Base-by-base conservation (phyloP, 2,113 vertebrate genomes). In the Chloroceryle aenea region DNA sequence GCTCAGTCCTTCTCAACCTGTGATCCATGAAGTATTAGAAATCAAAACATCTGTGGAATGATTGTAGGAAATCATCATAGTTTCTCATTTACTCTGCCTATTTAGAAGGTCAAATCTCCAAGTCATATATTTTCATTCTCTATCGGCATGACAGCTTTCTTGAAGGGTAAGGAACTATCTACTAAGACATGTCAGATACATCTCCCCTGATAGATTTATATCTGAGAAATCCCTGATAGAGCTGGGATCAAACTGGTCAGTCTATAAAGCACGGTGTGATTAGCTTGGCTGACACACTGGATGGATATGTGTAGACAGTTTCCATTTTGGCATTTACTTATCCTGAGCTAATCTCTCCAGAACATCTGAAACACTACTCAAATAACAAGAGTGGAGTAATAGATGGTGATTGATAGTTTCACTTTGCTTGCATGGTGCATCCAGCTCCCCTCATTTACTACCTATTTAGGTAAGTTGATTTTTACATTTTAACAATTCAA, bases 371-470 rank as follows among this genome's bases (percentile, higher is more conserved):
- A 91, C 45, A 76, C 66, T 87, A n/a, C 71, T 87, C 45, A 85
- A 43, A 93, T 90, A 95, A 40, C 48, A 91, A 73, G 67, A 94
- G 30, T 82, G 20, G 48, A 87, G 85, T 89, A 91, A 87, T 79
- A 95, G 89, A 90, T 53, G 67, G 36, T 95, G 89, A 97, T 71
- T 96, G 85, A 93, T 87, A 93, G 75, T 85, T 80, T 93, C 55
- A 88, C 78, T 88, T 95, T 93, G 67, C 63, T 94, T 90, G 40
- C 53, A 87, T 0, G 5, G 47, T 85, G 34, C 59, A 67, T 79
- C 53, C 45, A 87, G 34, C 59, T 95, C 66, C 52, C 40, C 58
- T 94, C 67, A 79, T 73, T 96, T 85, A 79, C 55, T 91, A n/a
- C 36, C 55, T 59, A 64, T 91, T 94, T 87, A 90, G 50, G 58